These are phyloP conservation scores for Lanistes nyassanus DNA, from an alignment of 1,140 invertebrate species.

Conservation along the genomic window DNA sequence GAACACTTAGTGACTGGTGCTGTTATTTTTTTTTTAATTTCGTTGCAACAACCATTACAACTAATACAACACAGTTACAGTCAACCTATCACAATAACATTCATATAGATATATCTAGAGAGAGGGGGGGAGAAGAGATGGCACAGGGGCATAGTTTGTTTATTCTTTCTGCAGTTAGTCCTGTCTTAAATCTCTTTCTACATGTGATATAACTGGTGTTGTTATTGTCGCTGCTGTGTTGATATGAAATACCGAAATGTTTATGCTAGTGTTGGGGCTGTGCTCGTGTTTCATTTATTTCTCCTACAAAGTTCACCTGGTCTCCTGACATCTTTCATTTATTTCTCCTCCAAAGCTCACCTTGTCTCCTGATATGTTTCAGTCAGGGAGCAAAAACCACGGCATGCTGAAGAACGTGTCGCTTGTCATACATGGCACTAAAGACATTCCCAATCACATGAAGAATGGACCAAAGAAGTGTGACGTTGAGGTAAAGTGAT, in stretches of 20 bases:
- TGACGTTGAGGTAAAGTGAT: conserved; percentile 32
- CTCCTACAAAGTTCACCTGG: background rate
- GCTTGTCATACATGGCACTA: conserved; percentile 78
- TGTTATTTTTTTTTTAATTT: too few species aligned
- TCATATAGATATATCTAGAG: too few species aligned
- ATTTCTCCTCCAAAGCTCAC: conserved; percentile 56
- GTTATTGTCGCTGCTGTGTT: background rate
- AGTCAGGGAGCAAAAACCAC: conserved; percentile 64
- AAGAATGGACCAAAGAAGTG: conserved; percentile 54
- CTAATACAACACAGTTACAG: too few species aligned
- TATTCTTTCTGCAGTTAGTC: too few species aligned
- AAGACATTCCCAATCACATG: conserved; percentile 73
- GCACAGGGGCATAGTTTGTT: too few species aligned
- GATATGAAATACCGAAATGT: background rate
- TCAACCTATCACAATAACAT: too few species aligned
- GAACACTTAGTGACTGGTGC: too few species aligned
- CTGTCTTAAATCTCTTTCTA: too few species aligned
- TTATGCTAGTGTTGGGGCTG: background rate
- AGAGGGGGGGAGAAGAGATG: too few species aligned
- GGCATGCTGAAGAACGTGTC: conserved; percentile 72
- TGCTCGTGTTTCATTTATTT: background rate
- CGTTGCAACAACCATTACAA: too few species aligned
- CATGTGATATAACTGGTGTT: background rate
- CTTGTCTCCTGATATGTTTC: background rate
- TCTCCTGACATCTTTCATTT: background rate